phyloP scores from a whole-genome alignment of 2,113 vertebrate genomes.

The Cervus canadensis region DNA sequence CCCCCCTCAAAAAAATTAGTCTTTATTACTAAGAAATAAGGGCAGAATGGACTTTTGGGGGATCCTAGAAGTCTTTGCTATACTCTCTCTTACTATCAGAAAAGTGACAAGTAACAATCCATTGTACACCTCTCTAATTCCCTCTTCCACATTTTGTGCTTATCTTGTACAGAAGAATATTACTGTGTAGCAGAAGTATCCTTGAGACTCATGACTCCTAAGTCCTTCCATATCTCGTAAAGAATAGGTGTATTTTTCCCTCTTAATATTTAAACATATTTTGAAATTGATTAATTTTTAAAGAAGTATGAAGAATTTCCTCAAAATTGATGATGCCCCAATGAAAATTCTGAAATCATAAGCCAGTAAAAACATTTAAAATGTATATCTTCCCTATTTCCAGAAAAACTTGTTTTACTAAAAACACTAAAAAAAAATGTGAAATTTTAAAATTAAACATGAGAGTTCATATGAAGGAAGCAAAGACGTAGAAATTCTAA shows the following conservation, averaged over 20 bases:
- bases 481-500: neutral
- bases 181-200: neutral
- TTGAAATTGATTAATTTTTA: neutral
- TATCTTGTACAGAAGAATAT: neutral
- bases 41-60: neutral
- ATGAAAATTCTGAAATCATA: neutral
- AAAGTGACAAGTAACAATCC: neutral
- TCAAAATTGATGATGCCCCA: neutral
- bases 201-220: neutral
- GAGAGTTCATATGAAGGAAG: neutral
- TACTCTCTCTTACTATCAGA: neutral
- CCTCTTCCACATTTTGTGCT: neutral
- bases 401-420: neutral
- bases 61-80: neutral
- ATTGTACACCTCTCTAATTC: neutral
- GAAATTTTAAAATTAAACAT: conserved; percentile 8
- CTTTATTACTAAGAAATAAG: neutral
- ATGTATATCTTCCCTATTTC: neutral
- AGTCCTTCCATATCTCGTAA: neutral
- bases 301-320: neutral
- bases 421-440: conserved; percentile 8
- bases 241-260: neutral
- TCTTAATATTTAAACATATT: neutral
- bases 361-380: conserved; percentile 5
- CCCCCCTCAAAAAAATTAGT: neutral